Percentiles rank a stretch among this genome's conserved stretches.
These are phyloP conservation scores for Rhizoglyphus robini DNA, from an alignment of 1,140 invertebrate genomes.

Conservation along the genomic window DNA sequence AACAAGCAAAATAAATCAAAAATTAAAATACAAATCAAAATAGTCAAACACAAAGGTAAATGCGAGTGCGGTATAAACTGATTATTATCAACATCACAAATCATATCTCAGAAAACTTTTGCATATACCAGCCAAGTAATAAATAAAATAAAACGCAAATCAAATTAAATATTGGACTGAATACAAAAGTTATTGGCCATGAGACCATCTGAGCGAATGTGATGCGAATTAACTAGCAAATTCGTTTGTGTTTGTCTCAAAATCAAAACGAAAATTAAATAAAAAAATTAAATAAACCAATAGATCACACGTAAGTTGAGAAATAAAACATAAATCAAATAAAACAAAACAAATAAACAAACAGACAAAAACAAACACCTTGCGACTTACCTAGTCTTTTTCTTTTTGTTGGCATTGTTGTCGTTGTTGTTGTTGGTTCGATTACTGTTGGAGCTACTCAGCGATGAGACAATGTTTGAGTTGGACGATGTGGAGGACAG, in stretches of 20 bases:
- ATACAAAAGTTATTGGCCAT: no score
- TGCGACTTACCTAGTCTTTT: constrained; percentile 20
- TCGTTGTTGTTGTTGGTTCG: neutral
- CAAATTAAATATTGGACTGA: no score
- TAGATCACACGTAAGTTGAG: neutral
- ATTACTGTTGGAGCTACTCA: neutral
- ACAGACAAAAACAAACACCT: neutral
- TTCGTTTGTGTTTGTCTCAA: no score
- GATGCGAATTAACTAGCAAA: no score
- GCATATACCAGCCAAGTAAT: no score
- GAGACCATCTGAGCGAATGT: no score
- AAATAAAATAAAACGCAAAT: no score
- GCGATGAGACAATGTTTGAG: neutral
- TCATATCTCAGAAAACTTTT: no score
- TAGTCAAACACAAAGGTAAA: neutral
- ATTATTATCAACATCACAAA: no score
- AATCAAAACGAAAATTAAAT: constrained; percentile 5
- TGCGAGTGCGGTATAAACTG: no score
- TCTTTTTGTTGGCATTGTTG: constrained; percentile 16
- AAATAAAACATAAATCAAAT: constrained; percentile 2
- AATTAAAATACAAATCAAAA: neutral
- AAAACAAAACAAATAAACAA: neutral
- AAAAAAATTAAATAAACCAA: neutral
- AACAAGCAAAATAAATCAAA: neutral
- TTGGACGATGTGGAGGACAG: neutral